Evolutionary conservation across 2,888 invertebrate genomes (phyloP).

Genomic region (Archaeoteleia sp.): DNA sequence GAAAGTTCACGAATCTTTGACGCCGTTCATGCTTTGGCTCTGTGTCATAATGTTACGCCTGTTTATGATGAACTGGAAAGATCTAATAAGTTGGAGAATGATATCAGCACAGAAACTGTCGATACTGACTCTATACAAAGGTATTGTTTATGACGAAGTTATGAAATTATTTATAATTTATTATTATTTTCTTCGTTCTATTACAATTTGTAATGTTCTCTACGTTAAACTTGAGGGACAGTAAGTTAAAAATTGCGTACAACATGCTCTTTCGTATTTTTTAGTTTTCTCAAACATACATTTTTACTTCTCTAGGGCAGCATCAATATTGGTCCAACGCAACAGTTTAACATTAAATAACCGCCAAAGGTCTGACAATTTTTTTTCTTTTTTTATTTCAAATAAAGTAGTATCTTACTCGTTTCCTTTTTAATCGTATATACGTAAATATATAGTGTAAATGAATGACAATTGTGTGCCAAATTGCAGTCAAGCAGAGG

Average conservation of each 20-base stretch:
- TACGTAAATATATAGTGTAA: neutral
- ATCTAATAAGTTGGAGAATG: conserved; percentile 63
- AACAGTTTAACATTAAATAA: conserved; percentile 30
- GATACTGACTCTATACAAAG: conserved; percentile 72
- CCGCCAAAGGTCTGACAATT: conserved; percentile 33
- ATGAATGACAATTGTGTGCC: conserved; percentile 7
- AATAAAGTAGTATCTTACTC: neutral
- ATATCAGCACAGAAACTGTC: conserved; percentile 68
- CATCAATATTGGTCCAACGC: conserved; percentile 21
- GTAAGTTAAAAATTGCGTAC: no score
- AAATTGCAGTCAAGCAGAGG: conserved; percentile 76
- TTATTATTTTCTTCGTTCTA: neutral
- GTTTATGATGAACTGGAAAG: conserved; percentile 83
- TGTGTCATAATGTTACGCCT: conserved; percentile 99
- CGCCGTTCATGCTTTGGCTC: conserved; percentile 93
- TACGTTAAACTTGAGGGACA: neutral
- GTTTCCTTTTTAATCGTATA: conserved; percentile 4
- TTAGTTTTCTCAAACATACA: conserved; percentile 13
- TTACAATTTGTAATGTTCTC: neutral
- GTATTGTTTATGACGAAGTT: conserved; percentile 56
- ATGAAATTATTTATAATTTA: no score
- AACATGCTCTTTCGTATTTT: no score
- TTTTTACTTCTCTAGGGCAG: conserved; percentile 35
- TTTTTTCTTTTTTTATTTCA: conserved; percentile 25
- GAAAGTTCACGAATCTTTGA: conserved; percentile 87